Base-by-base conservation (phyloP, 2,113 vertebrate genomes). In the Chloropsis cyanopogon region DNA sequence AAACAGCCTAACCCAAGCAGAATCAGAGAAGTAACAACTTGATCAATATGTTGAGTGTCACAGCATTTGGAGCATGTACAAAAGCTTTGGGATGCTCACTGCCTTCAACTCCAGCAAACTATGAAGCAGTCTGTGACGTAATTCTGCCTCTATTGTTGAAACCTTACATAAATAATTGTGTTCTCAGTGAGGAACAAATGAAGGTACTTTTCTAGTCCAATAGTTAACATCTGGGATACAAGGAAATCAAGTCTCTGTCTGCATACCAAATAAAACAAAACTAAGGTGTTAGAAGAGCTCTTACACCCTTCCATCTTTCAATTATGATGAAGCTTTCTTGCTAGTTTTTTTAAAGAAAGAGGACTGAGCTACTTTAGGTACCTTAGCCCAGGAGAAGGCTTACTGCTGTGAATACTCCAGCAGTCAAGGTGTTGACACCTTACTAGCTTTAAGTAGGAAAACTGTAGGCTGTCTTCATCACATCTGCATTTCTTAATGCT, bases 401-500 rank as follows among this genome's bases (percentile, higher is more conserved):
- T 44, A 20, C 33, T 66, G 42, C 56, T 71, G 22, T 3, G 1
- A 86, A 10, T 77, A 22, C 18, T 35, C 64, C 60, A 66, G 37
- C 31, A 63, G 42, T 14, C 60, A 46, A 69, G 41, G 41, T 17
- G 14, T 0, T 47, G 47, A 41, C 70, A 60, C 56, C 23, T 86
- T 60, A 17, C 10, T 59, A 47, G 18, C 4, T 75, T 37, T 42
- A 47, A 50, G 39, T 10, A 37, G n/a, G 26, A 85, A 35, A 37
- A 7, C 16, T 81, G 29, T 37, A 75, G 31, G 5, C 24, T 68
- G 4, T 50, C 26, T 66, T 46, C 35, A 12, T 71, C 35, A 59
- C 23, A 65, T 81, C 60, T 28, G 24, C 3, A 1, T 69, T 87
- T 91, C 44, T 53, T 71, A 70, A 18, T 0, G 0, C 16, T 39